A percentile compares a stretch with the other conserved stretches of the same genome.
Evolutionary conservation across 1,140 invertebrate species (phyloP).

Genomic region (Pogonomyrmex californicus): DNA sequence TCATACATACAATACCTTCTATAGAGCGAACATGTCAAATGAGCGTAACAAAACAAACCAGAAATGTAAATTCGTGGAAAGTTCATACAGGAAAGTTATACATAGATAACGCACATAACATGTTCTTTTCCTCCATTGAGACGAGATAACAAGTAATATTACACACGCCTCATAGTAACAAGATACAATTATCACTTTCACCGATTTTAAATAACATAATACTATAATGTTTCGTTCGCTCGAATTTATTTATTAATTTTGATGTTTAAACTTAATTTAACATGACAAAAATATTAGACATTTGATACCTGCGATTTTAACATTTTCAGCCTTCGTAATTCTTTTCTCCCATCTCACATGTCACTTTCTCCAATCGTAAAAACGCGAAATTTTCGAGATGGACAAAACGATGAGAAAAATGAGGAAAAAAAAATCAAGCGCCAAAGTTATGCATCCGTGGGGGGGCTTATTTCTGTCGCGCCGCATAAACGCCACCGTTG

Average conservation of each 20-base stretch:
- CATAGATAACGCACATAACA: background rate
- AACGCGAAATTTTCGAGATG: slow-evolving; percentile 3
- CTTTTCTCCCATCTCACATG: background rate
- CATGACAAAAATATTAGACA: background rate
- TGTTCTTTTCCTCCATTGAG: background rate
- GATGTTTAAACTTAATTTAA: background rate
- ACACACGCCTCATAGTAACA: background rate
- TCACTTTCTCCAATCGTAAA: slow-evolving; percentile 22
- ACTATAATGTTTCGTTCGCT: background rate
- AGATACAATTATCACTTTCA: background rate
- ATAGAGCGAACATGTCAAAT: slow-evolving; percentile 1
- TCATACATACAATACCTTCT: background rate
- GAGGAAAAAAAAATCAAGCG: slow-evolving; percentile 33
- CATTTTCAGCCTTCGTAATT: background rate
- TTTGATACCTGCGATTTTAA: background rate
- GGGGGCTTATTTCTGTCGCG: slow-evolving; percentile 47
- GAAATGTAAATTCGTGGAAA: slow-evolving; percentile 23
- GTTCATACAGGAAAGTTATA: background rate
- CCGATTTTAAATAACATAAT: background rate
- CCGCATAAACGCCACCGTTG: background rate
- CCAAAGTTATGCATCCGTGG: slow-evolving; percentile 50
- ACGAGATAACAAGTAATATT: background rate
- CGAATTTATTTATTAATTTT: background rate
- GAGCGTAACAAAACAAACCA: slow-evolving; percentile 1
- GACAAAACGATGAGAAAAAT: background rate